Evolutionary conservation across 30 jellyfish, hydroid and myxozoan species (phyloP), one percentile per base, ranked within the genome.

Genomic region (Rhopilema esculentum): DNA sequence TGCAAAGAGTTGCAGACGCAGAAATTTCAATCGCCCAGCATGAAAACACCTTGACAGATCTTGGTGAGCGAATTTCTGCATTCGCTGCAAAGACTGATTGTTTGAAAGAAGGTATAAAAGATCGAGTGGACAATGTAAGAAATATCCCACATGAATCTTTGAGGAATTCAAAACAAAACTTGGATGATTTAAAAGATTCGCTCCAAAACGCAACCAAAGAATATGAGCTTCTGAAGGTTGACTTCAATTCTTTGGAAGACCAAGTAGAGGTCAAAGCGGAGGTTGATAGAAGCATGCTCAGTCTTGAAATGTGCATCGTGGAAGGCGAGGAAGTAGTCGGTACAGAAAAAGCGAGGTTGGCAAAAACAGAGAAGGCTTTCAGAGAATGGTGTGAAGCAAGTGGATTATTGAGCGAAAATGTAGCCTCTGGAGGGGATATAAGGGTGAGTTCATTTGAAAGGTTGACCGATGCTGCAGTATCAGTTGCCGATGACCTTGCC

Each of bases 211-310:
- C 68, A 1, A 1, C 69, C 18, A 18, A 16, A 1, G 94, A 85
- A 65, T 49, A 70, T 74, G 79, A 40, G 66, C 77, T 21, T n/a
- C 49, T 73, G 80, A 74, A 63, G 27, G 76, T 23, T 32, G 77
- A 51, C 8, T 69, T 26, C 21, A 27, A 66, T 12, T 25, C 66
- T 25, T 9, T 85, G 49, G 88, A 84, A 18, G 75, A 75, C n/a
- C 77, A 63, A 6, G 8, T 22, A 0, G 87, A 50, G 4, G 88
- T 52, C 16, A 4, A 68, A 15, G 2, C 21, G 20, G 18, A 25
- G 12, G 21, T 73, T 22, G 88, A 85, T 49, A 79, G 76, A 28
- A 80, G 73, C 18, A 23, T 80, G 26, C 82, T 65, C 49, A 7
- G 18, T 8, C 51, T 80, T 25, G 82, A 80, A 57, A 24, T 63